phyloP scores from a whole-genome alignment of 2,113 vertebrate genomes.

The Cyanistes caeruleus region DNA sequence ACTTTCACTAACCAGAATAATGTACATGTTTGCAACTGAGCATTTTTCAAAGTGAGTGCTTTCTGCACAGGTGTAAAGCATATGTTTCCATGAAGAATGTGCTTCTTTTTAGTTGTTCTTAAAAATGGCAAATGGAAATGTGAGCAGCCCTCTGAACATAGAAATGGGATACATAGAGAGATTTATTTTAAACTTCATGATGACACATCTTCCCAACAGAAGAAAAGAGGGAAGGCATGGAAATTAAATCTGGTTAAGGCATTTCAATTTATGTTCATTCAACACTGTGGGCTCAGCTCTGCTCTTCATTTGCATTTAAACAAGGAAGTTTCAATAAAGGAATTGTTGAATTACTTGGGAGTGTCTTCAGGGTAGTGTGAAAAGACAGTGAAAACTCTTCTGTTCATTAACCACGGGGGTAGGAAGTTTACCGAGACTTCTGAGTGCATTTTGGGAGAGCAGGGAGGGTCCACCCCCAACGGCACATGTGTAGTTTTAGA shows the following conservation, averaged over 20 bases:
- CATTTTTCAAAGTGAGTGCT: not conserved
- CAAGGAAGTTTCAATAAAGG: constrained; percentile 52
- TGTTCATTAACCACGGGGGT: not conserved
- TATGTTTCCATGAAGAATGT: not conserved
- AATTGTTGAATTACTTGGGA: constrained; percentile 39
- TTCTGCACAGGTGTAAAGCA: not conserved
- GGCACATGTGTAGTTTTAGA: not conserved
- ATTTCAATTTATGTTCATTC: not conserved
- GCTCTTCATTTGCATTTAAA: constrained; percentile 44
- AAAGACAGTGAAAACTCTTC: not conserved
- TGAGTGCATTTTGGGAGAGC: not conserved
- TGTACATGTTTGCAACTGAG: not conserved
- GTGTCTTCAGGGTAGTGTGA: not conserved
- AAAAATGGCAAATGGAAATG: not conserved
- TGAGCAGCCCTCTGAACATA: not conserved
- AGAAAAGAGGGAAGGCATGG: not conserved
- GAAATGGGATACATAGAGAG: not conserved
- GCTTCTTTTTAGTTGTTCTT: not conserved
- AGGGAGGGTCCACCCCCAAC: not conserved
- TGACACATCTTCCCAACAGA: not conserved
- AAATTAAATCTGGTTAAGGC: not conserved
- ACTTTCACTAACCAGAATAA: not conserved
- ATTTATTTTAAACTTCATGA: not conserved
- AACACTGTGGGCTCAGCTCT: not conserved
- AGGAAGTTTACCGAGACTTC: not conserved